These are phyloP conservation scores for Cantharis rufa DNA, from an alignment of 2,888 invertebrate genomes.

Conservation along the genomic window DNA sequence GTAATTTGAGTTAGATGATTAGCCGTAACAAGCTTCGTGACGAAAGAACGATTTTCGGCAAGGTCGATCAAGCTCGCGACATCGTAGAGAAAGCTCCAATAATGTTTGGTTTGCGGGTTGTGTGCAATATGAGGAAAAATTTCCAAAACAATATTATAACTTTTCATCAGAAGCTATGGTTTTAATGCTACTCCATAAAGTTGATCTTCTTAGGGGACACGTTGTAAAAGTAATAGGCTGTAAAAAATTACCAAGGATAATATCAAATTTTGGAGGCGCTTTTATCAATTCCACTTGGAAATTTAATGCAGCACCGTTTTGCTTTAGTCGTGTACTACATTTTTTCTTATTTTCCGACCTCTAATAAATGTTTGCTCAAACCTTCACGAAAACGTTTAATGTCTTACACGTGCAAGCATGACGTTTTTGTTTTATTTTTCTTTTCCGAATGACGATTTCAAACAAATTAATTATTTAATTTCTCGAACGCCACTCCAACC, in stretches of 20 bases:
- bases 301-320: not conserved
- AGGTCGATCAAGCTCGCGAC: conserved; percentile 18
- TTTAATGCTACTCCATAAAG: conserved; percentile 23
- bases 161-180: conserved; percentile 24
- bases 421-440: conserved; percentile 1
- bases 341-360: not conserved
- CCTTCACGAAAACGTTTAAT: conserved; percentile 15
- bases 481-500: not conserved
- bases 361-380: conserved; percentile 9
- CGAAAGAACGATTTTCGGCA: conserved; percentile 13
- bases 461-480: conserved; percentile 9
- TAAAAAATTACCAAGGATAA: conserved; percentile 26
- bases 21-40: conserved; percentile 16
- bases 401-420: conserved; percentile 8
- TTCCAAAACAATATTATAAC: conserved; percentile 20
- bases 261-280: conserved; percentile 26
- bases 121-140: conserved; percentile 5
- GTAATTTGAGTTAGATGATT: conserved; percentile 12
- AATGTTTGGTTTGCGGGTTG: not conserved
- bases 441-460: not conserved
- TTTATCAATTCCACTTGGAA: conserved; percentile 20
- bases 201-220: conserved; percentile 28
- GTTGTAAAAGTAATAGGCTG: conserved; percentile 24
- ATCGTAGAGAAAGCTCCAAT: conserved; percentile 13
- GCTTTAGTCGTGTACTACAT: conserved; percentile 4